A percentile compares a stretch with the other conserved stretches of the same genome.
Conservation (phyloP, 53 echinoderm and acorn worm genomes). For the Holothuria scabra region DNA sequence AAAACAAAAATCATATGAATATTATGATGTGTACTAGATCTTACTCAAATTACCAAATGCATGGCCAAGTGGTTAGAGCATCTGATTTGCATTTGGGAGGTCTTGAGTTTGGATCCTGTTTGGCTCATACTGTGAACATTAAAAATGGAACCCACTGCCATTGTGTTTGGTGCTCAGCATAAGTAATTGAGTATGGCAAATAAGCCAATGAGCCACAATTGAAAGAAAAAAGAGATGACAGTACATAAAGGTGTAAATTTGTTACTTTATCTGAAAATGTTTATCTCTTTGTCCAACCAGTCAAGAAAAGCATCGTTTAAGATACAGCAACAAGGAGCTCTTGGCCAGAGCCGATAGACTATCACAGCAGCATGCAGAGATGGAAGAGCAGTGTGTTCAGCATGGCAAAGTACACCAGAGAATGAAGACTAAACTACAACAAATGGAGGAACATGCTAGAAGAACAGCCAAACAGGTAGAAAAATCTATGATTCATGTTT, state of each 20-base stretch:
- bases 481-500: background rate
- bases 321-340: conserved; percentile 75
- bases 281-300: conserved; percentile 38
- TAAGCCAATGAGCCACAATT: too few species aligned
- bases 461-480: conserved; percentile 84
- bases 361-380: conserved; percentile 75
- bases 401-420: conserved; percentile 89
- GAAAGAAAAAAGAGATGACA: too few species aligned
- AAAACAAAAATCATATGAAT: too few species aligned
- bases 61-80: too few species aligned
- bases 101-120: too few species aligned
- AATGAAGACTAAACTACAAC: conserved; percentile 77
- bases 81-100: too few species aligned
- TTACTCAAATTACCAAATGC: too few species aligned
- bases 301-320: conserved; percentile 77
- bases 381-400: conserved; percentile 93
- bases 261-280: background rate
- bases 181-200: too few species aligned
- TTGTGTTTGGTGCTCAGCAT: too few species aligned
- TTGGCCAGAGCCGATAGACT: conserved; percentile 72
- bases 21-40: too few species aligned
- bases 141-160: too few species aligned
- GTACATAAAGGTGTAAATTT: background rate
- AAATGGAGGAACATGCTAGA: conserved; percentile 89
- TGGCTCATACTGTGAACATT: too few species aligned